These are phyloP conservation scores for Gandaritis pyraliata DNA, from an alignment of 2,888 invertebrate species.

Conservation along the genomic window DNA sequence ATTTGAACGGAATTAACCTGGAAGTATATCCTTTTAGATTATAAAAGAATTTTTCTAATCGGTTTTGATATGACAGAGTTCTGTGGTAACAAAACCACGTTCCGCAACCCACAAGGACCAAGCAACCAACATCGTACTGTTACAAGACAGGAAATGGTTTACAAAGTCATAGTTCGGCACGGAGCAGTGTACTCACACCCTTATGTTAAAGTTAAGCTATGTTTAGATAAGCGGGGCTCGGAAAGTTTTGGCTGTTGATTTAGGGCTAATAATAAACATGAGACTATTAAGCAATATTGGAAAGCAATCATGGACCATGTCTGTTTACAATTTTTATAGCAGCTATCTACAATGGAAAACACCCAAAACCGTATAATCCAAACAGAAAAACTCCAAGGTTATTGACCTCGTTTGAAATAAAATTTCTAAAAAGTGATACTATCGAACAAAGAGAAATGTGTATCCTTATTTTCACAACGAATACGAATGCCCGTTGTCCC, in stretches of 20 bases:
- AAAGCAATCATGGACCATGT: not conserved
- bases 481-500: constrained; percentile 42
- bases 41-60: too few species aligned
- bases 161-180: not conserved
- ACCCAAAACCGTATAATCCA: too few species aligned
- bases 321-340: too few species aligned
- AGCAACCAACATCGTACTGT: not conserved
- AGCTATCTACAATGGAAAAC: too few species aligned
- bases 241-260: constrained; percentile 25
- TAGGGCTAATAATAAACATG: constrained; percentile 26
- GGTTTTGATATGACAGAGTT: too few species aligned
- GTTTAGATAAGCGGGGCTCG: constrained; percentile 23
- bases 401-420: not conserved
- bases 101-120: too few species aligned
- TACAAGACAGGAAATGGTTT: not conserved
- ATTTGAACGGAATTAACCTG: too few species aligned
- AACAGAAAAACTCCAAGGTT: not conserved
- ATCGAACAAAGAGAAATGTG: constrained; percentile 29
- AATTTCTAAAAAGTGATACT: constrained; percentile 20
- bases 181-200: not conserved
- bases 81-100: too few species aligned
- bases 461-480: constrained; percentile 40
- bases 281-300: constrained; percentile 3
- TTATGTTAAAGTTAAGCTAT: constrained; percentile 27
- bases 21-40: too few species aligned